Conservation (phyloP, 2,888 invertebrate genomes). For the Amphimallon solstitiale region DNA sequence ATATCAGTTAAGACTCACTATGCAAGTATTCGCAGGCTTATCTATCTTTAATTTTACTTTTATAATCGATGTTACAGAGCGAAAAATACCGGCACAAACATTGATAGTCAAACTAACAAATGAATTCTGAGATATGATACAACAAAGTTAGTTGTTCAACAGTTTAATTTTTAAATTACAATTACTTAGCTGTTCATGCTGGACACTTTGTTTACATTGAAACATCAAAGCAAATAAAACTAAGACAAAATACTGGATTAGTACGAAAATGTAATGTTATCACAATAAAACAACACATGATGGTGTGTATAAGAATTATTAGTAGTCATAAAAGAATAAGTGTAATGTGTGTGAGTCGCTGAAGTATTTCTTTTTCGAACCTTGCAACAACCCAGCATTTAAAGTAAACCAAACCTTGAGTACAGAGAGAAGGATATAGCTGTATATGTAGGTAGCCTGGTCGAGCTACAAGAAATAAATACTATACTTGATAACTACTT, state of each 20-base stretch:
- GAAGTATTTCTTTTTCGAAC: conserved; percentile 7
- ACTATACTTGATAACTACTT: conserved; percentile 30
- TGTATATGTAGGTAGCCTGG: conserved; percentile 55
- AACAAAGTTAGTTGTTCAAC: too few species aligned
- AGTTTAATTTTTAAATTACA: too few species aligned
- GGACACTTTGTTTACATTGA: background rate
- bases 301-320: background rate
- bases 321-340: background rate
- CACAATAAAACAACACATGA: too few species aligned
- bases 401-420: conserved; percentile 52
- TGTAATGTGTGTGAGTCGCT: background rate
- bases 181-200: too few species aligned
- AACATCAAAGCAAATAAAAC: background rate
- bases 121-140: too few species aligned
- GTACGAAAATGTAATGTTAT: too few species aligned
- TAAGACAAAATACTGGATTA: background rate
- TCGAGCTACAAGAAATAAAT: conserved; percentile 53
- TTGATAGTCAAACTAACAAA: too few species aligned
- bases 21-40: too few species aligned
- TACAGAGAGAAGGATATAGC: conserved; percentile 50
- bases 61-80: too few species aligned
- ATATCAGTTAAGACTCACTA: too few species aligned
- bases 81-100: too few species aligned
- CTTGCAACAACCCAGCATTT: conserved; percentile 33
- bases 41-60: too few species aligned